Percentiles rank a stretch among this genome's conserved stretches.
Conservation (phyloP, 2,113 vertebrate genomes). For the Oryzias celebensis region DNA sequence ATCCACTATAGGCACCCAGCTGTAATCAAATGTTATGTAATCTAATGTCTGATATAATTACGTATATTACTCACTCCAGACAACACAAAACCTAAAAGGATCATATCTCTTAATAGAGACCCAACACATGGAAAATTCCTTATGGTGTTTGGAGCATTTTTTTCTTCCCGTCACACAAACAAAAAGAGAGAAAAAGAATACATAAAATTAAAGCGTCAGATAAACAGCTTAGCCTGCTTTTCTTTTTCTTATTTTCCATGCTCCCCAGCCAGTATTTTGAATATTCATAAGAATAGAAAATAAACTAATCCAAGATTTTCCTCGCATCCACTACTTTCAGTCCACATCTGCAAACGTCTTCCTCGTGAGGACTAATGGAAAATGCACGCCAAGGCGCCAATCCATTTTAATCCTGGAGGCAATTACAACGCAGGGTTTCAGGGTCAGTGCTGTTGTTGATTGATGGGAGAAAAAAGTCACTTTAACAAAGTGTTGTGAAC, state of each 20-base stretch:
- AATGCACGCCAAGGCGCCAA: constrained; percentile 69
- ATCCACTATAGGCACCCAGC: constrained; percentile 53
- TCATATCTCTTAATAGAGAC: constrained; percentile 38
- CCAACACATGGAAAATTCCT: constrained; percentile 6
- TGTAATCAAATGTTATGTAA: constrained; percentile 65
- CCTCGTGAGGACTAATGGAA: constrained; percentile 65
- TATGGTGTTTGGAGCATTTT: not conserved
- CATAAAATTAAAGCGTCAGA: not conserved
- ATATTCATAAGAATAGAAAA: constrained; percentile 47
- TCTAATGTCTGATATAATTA: constrained; percentile 68
- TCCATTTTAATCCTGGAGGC: constrained; percentile 80
- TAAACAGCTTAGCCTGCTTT: constrained; percentile 26
- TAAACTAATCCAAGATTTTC: constrained; percentile 46
- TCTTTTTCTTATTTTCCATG: constrained; percentile 11
- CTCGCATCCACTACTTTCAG: constrained; percentile 34
- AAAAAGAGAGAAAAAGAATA: not conserved
- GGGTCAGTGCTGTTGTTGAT: constrained; percentile 77
- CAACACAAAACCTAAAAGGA: constrained; percentile 41
- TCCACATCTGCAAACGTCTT: constrained; percentile 57
- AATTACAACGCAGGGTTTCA: constrained; percentile 77
- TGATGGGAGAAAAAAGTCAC: constrained; percentile 73
- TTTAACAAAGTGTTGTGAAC: constrained; percentile 70
- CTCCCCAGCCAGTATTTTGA: constrained; percentile 30
- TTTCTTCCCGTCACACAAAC: not conserved
- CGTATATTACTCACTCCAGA: constrained; percentile 34